phyloP scores from a whole-genome alignment of 2,888 invertebrate genomes.

The Drosophila quinaria region DNA sequence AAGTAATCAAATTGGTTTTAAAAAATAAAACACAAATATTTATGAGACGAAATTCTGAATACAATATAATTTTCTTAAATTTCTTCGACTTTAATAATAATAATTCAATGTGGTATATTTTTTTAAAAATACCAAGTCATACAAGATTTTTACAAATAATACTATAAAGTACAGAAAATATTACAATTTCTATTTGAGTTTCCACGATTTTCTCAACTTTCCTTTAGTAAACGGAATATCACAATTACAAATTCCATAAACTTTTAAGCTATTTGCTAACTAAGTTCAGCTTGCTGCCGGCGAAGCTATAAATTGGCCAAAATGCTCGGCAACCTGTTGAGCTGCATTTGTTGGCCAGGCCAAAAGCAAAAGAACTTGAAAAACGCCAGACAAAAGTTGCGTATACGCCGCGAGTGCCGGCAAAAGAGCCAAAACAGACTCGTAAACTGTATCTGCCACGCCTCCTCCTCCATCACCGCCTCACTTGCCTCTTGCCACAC shows the following conservation, averaged over 20 bases:
- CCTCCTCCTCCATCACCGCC: not conserved
- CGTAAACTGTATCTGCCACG: constrained; percentile 36
- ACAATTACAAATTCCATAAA: constrained; percentile 6
- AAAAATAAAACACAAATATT: not conserved
- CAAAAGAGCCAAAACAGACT: constrained; percentile 27
- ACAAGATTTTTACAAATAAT: too few species aligned
- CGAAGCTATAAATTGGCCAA: constrained; percentile 59
- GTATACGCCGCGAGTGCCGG: constrained; percentile 70
- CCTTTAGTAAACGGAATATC: not conserved
- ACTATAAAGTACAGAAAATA: too few species aligned
- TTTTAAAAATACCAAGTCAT: too few species aligned
- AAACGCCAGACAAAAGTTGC: constrained; percentile 32
- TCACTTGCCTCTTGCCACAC: not conserved
- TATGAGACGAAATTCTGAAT: too few species aligned
- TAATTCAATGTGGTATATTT: too few species aligned
- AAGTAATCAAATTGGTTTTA: not conserved
- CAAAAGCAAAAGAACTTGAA: constrained; percentile 6
- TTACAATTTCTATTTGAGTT: not conserved
- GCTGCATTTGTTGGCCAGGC: constrained; percentile 6
- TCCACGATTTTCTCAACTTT: not conserved
- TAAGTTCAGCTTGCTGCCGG: not conserved
- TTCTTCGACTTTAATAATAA: too few species aligned
- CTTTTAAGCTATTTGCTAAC: not conserved
- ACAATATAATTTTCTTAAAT: too few species aligned
- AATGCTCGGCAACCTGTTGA: constrained; percentile 67